Evolutionary conservation across 2,113 vertebrate genomes (phyloP), one percentile per base, ranked within the genome.

Genomic region (Salvator merianae): DNA sequence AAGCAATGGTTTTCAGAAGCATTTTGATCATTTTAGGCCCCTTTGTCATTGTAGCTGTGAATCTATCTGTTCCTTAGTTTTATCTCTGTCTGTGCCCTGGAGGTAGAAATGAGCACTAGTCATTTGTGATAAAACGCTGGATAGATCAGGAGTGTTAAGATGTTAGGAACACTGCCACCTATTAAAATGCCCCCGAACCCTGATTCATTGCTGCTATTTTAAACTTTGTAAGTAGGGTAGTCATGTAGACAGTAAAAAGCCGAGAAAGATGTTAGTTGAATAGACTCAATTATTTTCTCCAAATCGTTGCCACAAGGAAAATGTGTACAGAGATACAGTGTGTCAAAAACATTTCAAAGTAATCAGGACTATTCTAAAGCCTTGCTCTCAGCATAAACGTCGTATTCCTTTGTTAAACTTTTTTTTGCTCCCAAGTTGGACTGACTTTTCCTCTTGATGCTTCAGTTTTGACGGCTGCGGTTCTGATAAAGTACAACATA

Each of bases 261-360:
- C 32, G 88, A 69, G 32, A 59, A 70, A 50, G 9, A 6, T 43
- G 4, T 18, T 85, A 70, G 89, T 78, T 71, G 30, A 79, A 86
- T 79, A 90, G 36, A 78, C 77, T 84, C 3, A 70, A 8, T 87
- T 95, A 90, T 88, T 91, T 80, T 89, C 82, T 88, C 73, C 85
- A 89, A 84, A 83, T 63, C 26, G 86, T 63, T 79, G 59, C 53
- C 84, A 7, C 0, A 62, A 87, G 84, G 55, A 76, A 84, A 92
- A 86, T 38, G 22, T 80, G 40, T 24, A 18, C 2, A 74, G 38
- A 34, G 47, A 68, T 87, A 75, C 76, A 38, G 1, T 6, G 0
- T 72, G 43, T 93, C 70, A 86, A 43, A 80, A 89, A 74, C 36
- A 76, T 79, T 65, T 34, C 80, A 9, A 32, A 87, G 43, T 82